phyloP scores from a whole-genome alignment of 2,797 vertebrate genomes.

The Pseudopleuronectes americanus region DNA sequence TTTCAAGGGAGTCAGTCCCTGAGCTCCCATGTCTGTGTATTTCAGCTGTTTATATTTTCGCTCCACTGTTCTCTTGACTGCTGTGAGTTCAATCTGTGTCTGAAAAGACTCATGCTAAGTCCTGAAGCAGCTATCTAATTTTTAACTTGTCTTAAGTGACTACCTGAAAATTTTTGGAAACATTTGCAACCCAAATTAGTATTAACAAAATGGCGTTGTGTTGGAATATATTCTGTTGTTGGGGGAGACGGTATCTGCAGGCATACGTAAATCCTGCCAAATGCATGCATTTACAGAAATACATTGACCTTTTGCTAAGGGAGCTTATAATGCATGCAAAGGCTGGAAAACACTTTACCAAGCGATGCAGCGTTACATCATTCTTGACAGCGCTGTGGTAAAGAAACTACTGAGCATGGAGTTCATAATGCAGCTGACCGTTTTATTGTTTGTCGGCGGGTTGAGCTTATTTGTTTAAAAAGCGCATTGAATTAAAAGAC shows the following conservation, averaged over 20 bases:
- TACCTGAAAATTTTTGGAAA: no score
- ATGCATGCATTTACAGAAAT: slow-evolving; percentile 42
- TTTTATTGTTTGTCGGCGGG: slow-evolving; percentile 50
- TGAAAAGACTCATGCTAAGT: background rate
- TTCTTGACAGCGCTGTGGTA: slow-evolving; percentile 34
- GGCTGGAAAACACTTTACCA: slow-evolving; percentile 14
- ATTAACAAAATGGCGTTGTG: background rate
- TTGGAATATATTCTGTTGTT: slow-evolving; percentile 24
- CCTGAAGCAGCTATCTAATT: no score
- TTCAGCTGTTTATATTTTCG: slow-evolving; percentile 14
- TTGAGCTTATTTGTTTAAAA: slow-evolving; percentile 49
- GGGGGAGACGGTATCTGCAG: slow-evolving; percentile 6
- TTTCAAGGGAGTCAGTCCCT: background rate
- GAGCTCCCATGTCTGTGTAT: background rate
- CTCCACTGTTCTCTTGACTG: slow-evolving; percentile 1
- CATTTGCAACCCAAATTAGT: background rate
- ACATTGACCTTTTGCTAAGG: slow-evolving; percentile 60
- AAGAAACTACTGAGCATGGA: slow-evolving; percentile 44
- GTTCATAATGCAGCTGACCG: slow-evolving; percentile 48
- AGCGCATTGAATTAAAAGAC: slow-evolving; percentile 19
- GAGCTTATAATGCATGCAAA: slow-evolving; percentile 51
- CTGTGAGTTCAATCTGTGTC: slow-evolving; percentile 7
- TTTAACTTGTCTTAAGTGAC: no score
- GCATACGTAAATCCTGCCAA: slow-evolving; percentile 19
- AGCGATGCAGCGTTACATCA: slow-evolving; percentile 41